Percentiles rank a stretch among this genome's conserved stretches.
These are phyloP conservation scores for Sceloporus undulatus DNA, from an alignment of 2,113 vertebrate genomes.

Conservation along the genomic window DNA sequence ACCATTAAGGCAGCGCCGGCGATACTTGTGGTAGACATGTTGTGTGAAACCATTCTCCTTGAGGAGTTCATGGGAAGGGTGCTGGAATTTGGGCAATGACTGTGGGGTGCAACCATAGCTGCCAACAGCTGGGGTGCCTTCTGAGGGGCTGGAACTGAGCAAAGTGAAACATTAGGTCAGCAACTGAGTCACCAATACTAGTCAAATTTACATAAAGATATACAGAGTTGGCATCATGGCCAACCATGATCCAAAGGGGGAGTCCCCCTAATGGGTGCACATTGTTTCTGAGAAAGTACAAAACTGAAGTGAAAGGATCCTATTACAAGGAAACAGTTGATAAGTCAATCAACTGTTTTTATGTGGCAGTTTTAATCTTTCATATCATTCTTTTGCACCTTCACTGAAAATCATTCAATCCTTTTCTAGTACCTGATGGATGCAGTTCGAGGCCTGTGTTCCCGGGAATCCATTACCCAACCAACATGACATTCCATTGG, in stretches of 20 bases:
- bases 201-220: background rate
- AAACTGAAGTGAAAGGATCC: background rate
- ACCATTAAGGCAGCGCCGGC: slow-evolving; percentile 98
- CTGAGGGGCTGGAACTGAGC: slow-evolving; percentile 93
- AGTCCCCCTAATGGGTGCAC: background rate
- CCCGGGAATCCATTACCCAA: slow-evolving; percentile 99
- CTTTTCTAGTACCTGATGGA: slow-evolving; percentile 88
- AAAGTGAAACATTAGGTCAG: background rate
- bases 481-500: slow-evolving; percentile 98
- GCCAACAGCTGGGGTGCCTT: slow-evolving; percentile 88
- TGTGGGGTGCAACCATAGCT: slow-evolving; percentile 96
- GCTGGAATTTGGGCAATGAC: slow-evolving; percentile 98
- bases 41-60: slow-evolving; percentile 99
- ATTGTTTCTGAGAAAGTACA: background rate
- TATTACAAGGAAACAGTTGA: background rate
- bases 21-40: slow-evolving; percentile 99
- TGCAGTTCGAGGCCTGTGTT: slow-evolving; percentile 93
- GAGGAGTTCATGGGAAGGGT: slow-evolving; percentile 97
- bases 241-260: background rate
- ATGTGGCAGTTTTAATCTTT: background rate
- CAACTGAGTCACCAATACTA: background rate
- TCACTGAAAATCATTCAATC: rapidly evolving
- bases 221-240: background rate
- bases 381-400: background rate
- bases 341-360: background rate